These are phyloP conservation scores for Lutjanus erythropterus DNA, from an alignment of 2,113 vertebrate genomes.

Conservation along the genomic window DNA sequence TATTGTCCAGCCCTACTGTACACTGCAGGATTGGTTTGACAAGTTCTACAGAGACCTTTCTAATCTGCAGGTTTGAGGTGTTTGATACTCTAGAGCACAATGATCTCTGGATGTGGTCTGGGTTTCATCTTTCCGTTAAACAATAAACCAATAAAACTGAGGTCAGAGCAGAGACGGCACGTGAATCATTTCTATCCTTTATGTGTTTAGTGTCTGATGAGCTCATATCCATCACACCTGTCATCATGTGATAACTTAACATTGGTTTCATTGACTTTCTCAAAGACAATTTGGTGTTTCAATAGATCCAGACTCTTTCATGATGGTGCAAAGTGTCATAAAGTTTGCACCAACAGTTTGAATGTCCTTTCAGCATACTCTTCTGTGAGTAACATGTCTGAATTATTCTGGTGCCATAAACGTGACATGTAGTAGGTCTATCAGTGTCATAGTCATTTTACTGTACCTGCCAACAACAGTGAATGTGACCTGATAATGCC, in stretches of 20 bases:
- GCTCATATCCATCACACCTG: not conserved
- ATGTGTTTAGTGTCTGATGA: not conserved
- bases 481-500: not conserved
- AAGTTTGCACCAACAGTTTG: not conserved
- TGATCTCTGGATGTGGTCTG: not conserved
- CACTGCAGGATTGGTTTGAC: not conserved
- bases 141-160: conserved; percentile 42
- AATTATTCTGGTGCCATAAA: not conserved
- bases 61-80: not conserved
- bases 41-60: not conserved
- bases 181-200: not conserved
- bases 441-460: too few relatives aligned
- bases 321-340: conserved; percentile 15
- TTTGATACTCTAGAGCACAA: not conserved
- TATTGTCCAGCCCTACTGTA: too few relatives aligned
- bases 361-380: too few relatives aligned
- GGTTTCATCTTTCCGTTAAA: not conserved
- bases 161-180: not conserved
- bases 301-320: not conserved
- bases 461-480: not conserved
- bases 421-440: not conserved
- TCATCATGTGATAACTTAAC: not conserved
- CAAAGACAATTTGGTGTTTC: not conserved
- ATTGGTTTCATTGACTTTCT: not conserved
- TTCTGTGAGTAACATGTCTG: not conserved